phyloP scores from a whole-genome alignment of 2,113 vertebrate species.

The Pelusios castaneus region DNA sequence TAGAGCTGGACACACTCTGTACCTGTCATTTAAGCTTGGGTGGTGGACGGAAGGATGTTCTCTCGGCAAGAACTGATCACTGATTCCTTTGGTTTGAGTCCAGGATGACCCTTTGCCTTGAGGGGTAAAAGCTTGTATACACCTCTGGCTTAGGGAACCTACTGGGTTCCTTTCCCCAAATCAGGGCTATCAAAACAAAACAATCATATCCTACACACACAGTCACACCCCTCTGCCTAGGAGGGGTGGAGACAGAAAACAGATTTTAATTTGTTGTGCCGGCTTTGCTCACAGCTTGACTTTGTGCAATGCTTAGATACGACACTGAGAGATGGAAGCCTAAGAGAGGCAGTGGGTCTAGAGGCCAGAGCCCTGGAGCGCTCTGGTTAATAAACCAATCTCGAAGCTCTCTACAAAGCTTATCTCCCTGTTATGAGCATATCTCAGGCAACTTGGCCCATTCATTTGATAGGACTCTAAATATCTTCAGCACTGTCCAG shows the following conservation, averaged over 20 bases:
- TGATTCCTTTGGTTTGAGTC: not conserved
- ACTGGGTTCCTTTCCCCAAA: not conserved
- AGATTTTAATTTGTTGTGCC: not conserved
- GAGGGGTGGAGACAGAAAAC: not conserved
- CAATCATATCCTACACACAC: not conserved
- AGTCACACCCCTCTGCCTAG: not conserved
- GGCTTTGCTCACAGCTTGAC: not conserved
- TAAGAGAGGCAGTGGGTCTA: not conserved
- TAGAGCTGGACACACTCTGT: not conserved
- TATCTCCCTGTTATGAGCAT: not conserved
- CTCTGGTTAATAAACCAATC: not conserved
- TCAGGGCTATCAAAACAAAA: not conserved
- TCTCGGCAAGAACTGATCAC: not conserved
- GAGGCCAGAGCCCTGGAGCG: not conserved
- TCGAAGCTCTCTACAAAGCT: not conserved
- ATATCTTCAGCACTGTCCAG: not conserved
- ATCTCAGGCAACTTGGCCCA: not conserved
- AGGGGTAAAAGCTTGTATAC: not conserved
- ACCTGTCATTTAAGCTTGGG: not conserved
- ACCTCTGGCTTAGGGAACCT: too few species aligned
- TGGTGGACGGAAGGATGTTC: not conserved
- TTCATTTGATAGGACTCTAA: conserved; percentile 6
- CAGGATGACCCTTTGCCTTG: not conserved
- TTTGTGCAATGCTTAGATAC: not conserved
- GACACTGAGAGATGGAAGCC: not conserved